Conservation (phyloP, 2,113 vertebrate genomes). For the Platysteira castanea region DNA sequence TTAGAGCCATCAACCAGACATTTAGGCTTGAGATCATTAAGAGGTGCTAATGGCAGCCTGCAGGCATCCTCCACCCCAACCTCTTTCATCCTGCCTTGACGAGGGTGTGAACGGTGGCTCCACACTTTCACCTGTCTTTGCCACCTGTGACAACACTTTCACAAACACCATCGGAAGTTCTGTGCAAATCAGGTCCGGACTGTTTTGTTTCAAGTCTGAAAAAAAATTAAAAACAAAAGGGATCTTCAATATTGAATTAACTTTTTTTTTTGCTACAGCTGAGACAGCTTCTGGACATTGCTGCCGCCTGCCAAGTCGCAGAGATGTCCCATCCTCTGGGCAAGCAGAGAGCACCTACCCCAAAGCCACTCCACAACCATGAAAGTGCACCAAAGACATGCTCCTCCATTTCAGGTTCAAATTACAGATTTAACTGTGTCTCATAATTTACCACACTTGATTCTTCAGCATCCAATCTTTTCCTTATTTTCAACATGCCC, state of each 20-base stretch:
- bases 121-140: slow-evolving; percentile 59
- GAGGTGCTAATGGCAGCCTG: background rate
- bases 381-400: background rate
- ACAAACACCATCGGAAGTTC: slow-evolving; percentile 62
- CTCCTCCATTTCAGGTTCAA: background rate
- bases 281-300: background rate
- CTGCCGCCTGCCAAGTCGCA: background rate
- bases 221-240: background rate
- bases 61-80: background rate
- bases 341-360: background rate
- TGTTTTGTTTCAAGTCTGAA: slow-evolving; percentile 70
- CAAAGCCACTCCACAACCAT: background rate
- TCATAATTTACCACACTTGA: background rate
- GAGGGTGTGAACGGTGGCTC: slow-evolving; percentile 71
- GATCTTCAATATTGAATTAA: background rate
- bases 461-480: background rate
- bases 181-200: slow-evolving; percentile 68
- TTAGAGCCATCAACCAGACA: background rate
- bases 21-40: background rate
- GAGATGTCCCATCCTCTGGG: background rate
- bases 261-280: background rate
- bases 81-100: slow-evolving; percentile 60
- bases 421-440: background rate
- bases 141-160: slow-evolving; percentile 69
- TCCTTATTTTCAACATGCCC: background rate